Base-by-base conservation (phyloP, 2,888 invertebrate genomes). In the Drosophila borborema region DNA sequence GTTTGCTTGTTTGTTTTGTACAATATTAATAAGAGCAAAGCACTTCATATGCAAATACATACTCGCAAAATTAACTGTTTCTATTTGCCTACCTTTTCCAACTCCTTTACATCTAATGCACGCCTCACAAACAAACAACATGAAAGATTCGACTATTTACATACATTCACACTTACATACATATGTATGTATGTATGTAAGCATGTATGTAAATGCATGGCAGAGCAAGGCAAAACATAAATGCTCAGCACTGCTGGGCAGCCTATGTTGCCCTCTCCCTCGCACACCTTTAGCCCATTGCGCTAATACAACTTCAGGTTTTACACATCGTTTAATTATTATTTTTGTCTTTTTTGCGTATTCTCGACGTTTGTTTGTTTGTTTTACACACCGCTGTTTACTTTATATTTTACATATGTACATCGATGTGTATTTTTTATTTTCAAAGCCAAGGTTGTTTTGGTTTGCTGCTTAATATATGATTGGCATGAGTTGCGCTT, bases 381-480 rank as follows among this genome's bases (percentile, higher is more conserved):
- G 63, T 43, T 53, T 36, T 61, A 69, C 74, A 61, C 67, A 63
- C 43, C 49, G 36, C 49, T 43, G 66, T 69, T 77, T 80, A 60
- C 55, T 60, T 65, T 54, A 61, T 63, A 38, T 45, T 55, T 73
- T 58, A 68, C 62, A 43, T 49, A 41, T 53, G 18, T 53, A 40
- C 20, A 46, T 58, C 20, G 18, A 40, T 58, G 10, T 45, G 41
- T 71, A 48, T 54, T 64, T 68, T 72, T 74, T 61, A 55, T 65
- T 83, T 87, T 89, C 90, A 90, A 90, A 90, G 91, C 90, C 91
- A 90, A 90, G 85, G 87, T 76, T 71, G 72, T 51, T 58, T 72
- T 68, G 69, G 48, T 65, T 64, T 82, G 48, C n/a, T 36, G 31
- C 53, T 55, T 55, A 40, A 62, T 55, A 64, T 63, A 66, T 62